Base-by-base conservation (phyloP, 2,888 invertebrate species). In the Labia minor region DNA sequence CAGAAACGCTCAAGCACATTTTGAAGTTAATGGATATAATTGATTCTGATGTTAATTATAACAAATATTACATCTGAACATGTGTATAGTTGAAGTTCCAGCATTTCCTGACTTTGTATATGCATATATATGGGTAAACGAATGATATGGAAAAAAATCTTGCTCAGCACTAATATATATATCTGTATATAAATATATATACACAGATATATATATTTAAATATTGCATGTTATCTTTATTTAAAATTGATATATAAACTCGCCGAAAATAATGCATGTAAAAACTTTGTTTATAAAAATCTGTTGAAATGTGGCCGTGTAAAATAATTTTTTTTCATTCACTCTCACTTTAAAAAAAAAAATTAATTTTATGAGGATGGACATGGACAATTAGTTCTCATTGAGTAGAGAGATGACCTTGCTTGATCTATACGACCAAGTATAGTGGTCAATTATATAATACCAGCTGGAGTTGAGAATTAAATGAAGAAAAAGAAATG, bases 301-400 rank as follows among this genome's bases (percentile, higher is more conserved):
- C 49, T 16, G 16, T 4, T 16, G 49, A 49, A n/a, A 18, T 10
- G 10, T 21, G 21, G 63, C 63, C 63, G 63, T 62, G 19, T 49
- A 49, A 49, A 49, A 49, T 49, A 16, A 49, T 8, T n/a, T n/a
- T 49, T 49, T 49, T 14, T 49, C 3, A n/a, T n/a, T n/a, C n/a
- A n/a, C n/a, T n/a, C n/a, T n/a, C n/a, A n/a, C n/a, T n/a, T n/a
- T n/a, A n/a, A n/a, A n/a, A n/a, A n/a, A n/a, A 3, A 49, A 49
- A 49, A 10, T 49, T 49, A 2, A 49, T 49, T 49, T 49, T 49
- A 49, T 49, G 16, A 49, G 49, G 49, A 49, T 49, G 49, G 49
- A 49, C 49, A 49, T 49, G 49, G 49, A 49, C 49, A 49, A 62
- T 62, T 62, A 21, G 63, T n/a, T 49, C 49, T 49, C 63, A 62